Evolutionary conservation across 2,888 invertebrate genomes (phyloP), one percentile per base, ranked within the genome.

Genomic region (Oeneis ivallda): DNA sequence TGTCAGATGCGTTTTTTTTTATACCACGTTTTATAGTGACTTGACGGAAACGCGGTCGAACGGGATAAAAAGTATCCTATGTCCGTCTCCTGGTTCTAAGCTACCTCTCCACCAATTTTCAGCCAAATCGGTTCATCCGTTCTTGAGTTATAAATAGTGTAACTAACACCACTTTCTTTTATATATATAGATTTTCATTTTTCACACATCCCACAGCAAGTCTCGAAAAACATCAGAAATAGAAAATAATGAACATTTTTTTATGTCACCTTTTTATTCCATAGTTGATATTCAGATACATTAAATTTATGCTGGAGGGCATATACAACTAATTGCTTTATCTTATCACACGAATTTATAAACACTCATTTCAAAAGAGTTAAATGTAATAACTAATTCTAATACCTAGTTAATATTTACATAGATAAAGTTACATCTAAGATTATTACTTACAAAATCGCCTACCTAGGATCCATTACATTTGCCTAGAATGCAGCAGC

Each of bases 231-330:
- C n/a, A n/a, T n/a, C n/a, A n/a, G n/a, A n/a, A 8, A 47, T 32
- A 52, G 10, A 52, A 52, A 54, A 54, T 37, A 54, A 37, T 41
- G 19, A 37, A 37, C 39, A 56, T 17, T 3, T 39, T 54, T 39
- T 68, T 74, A 70, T 53, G 68, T 75, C 76, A 77, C 75, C 72
- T 85, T 86, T 85, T 83, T 84, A 84, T 81, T 76, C 79, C 13
- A 8, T 41, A 41, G 78, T 80, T 71, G 70, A 72, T 74, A 75
- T 70, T 73, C 67, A 72, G 19, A 70, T 74, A 72, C 66, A 71
- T 71, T 78, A 65, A 49, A 65, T 62, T 67, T 68, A 72, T 69
- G 70, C 66, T 76, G 78, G 77, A 78, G 76, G 77, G 77, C 78
- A 77, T 77, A 74, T 70, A 73, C 70, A 74, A 68, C 71, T 72